A percentile compares a stretch with the other conserved stretches of the same genome.
These are phyloP conservation scores for Hyla sarda DNA, from an alignment of 2,113 vertebrate species.

Conservation along the genomic window DNA sequence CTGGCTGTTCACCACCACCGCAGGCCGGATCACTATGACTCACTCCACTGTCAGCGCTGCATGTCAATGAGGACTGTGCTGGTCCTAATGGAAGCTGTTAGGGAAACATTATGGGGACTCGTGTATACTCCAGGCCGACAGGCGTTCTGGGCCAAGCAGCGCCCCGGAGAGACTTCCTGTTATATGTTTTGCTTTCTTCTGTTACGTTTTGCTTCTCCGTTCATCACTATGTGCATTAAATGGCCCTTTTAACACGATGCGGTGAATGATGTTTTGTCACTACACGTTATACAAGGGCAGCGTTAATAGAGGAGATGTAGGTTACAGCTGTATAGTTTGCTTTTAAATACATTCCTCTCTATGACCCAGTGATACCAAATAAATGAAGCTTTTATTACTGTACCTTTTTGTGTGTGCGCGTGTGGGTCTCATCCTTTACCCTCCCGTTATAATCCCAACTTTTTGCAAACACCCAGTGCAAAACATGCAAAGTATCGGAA, in stretches of 20 bases:
- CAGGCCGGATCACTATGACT: not conserved
- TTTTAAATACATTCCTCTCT: no score
- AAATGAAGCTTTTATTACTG: no score
- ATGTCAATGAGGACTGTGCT: not conserved
- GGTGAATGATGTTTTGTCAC: not conserved
- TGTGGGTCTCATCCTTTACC: no score
- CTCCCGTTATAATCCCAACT: no score
- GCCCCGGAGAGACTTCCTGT: not conserved
- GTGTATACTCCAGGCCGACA: not conserved
- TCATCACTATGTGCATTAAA: not conserved
- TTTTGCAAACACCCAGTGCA: no score
- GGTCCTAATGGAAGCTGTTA: not conserved
- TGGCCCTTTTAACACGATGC: not conserved
- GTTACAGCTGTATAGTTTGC: no score
- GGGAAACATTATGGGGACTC: not conserved
- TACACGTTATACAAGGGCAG: not conserved
- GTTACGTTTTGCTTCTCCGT: not conserved
- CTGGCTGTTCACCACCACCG: not conserved
- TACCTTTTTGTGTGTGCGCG: no score
- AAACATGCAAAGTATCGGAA: no score
- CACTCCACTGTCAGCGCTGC: constrained; percentile 8
- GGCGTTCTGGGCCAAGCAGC: no score
- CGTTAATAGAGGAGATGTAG: not conserved
- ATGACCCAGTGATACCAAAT: no score
- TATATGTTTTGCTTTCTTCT: not conserved